Evolutionary conservation across 2,888 invertebrate species (phyloP).

Genomic region (Chymomyza fuscimana): DNA sequence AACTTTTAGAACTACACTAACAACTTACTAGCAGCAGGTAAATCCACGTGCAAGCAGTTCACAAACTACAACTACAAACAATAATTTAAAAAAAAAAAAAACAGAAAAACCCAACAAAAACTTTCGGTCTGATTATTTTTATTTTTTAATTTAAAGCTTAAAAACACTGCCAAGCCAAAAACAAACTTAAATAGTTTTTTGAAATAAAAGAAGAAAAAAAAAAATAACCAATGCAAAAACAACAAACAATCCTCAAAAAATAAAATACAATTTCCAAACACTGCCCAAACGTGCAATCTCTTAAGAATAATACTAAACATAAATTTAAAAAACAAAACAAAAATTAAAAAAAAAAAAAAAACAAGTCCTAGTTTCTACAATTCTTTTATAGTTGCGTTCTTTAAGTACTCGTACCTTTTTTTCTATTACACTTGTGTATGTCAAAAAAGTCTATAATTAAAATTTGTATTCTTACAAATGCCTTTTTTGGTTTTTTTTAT

Average conservation of each 20-base stretch:
- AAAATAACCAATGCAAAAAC: conserved; percentile 17
- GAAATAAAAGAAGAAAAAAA: conserved; percentile 11
- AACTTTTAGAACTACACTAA: neutral
- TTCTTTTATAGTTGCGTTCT: conserved; percentile 53
- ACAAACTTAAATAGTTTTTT: neutral
- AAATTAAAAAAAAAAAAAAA: conserved; percentile 31
- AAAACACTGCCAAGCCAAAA: conserved; percentile 8
- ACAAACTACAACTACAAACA: conserved; percentile 6
- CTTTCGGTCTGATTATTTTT: conserved; percentile 50
- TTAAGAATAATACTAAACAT: conserved; percentile 49
- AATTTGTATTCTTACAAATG: neutral
- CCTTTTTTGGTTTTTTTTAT: conserved; percentile 4
- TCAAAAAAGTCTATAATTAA: conserved; percentile 36
- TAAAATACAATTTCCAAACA: conserved; percentile 54
- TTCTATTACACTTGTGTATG: conserved; percentile 42
- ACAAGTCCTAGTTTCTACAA: conserved; percentile 30
- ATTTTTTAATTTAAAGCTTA: conserved; percentile 33
- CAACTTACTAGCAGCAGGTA: conserved; percentile 1
- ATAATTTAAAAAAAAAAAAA: conserved; percentile 14
- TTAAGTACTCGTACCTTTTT: conserved; percentile 73
- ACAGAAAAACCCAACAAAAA: conserved; percentile 23
- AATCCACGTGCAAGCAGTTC: conserved; percentile 11
- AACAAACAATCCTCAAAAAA: conserved; percentile 52
- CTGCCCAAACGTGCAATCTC: conserved; percentile 75
- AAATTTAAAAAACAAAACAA: conserved; percentile 18